Conservation (phyloP, 30 jellyfish, hydroid and myxozoan genomes). For the Nemopilema nomurai region DNA sequence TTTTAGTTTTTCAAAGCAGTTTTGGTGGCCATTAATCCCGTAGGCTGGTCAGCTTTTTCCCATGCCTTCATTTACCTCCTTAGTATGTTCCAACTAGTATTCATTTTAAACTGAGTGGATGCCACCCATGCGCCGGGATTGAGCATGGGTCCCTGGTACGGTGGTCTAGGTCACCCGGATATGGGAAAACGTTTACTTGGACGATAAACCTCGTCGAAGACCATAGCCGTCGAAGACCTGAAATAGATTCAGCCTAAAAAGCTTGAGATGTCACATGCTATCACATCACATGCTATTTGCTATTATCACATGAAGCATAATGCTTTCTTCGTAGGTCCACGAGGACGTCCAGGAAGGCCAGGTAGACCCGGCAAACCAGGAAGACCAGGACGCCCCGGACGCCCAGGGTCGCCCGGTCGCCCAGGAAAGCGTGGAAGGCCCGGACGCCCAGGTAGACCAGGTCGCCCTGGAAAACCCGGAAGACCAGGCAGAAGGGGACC, state of each 20-base stretch:
- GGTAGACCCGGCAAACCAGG: neutral
- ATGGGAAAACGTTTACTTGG: too few relatives aligned
- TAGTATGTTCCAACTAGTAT: too few relatives aligned
- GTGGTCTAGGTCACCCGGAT: too few relatives aligned
- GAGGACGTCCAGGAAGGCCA: neutral
- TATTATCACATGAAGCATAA: neutral
- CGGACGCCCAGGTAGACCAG: slow-evolving; percentile 33
- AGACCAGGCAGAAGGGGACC: neutral
- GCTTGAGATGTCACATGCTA: neutral
- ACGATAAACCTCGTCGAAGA: neutral
- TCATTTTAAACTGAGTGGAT: too few relatives aligned
- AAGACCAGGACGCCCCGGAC: neutral
- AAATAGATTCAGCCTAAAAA: neutral
- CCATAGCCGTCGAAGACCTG: neutral
- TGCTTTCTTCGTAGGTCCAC: too few relatives aligned
- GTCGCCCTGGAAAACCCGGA: slow-evolving; percentile 14
- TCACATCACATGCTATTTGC: neutral
- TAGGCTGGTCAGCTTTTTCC: too few relatives aligned
- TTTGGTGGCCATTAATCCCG: too few relatives aligned
- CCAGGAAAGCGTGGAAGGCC: slow-evolving; percentile 23
- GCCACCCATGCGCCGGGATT: too few relatives aligned
- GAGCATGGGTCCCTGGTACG: too few relatives aligned
- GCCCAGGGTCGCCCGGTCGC: neutral
- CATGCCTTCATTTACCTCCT: too few relatives aligned
- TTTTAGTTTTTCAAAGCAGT: too few relatives aligned